Conservation (phyloP, 2,888 invertebrate species). For the Galerucella calmariensis region DNA sequence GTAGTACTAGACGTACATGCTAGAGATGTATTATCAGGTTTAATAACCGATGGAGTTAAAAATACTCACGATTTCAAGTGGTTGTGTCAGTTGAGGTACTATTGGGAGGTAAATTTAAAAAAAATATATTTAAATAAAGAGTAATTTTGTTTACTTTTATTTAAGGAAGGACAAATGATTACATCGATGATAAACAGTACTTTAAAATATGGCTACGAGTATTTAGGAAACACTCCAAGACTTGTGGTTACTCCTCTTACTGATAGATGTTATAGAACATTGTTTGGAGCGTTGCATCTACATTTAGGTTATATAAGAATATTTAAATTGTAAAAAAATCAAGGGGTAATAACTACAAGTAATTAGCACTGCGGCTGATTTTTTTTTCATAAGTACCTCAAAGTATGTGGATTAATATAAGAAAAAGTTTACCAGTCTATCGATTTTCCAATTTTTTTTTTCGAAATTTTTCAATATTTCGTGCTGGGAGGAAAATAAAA, state of each 20-base stretch:
- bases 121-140: too few species aligned
- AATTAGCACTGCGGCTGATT: too few species aligned
- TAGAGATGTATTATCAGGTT: slow-evolving; percentile 82
- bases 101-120: slow-evolving; percentile 75
- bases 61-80: slow-evolving; percentile 89
- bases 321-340: background rate
- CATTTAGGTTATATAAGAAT: slow-evolving; percentile 72
- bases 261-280: slow-evolving; percentile 90
- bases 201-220: slow-evolving; percentile 92
- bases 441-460: too few species aligned
- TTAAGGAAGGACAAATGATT: slow-evolving; percentile 69
- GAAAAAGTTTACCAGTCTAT: too few species aligned
- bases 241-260: slow-evolving; percentile 95
- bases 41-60: slow-evolving; percentile 74
- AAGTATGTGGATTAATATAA: too few species aligned
- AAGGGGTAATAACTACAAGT: too few species aligned
- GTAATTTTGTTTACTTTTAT: background rate
- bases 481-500: too few species aligned
- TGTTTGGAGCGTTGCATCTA: slow-evolving; percentile 91
- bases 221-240: slow-evolving; percentile 88
- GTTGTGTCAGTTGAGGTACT: slow-evolving; percentile 88
- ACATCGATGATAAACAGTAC: slow-evolving; percentile 92
- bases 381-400: too few species aligned
- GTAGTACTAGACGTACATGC: slow-evolving; percentile 95
- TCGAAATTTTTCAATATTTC: too few species aligned